These are phyloP conservation scores for Spermophilus dauricus DNA, from an alignment of 2,113 vertebrate species.

Conservation along the genomic window DNA sequence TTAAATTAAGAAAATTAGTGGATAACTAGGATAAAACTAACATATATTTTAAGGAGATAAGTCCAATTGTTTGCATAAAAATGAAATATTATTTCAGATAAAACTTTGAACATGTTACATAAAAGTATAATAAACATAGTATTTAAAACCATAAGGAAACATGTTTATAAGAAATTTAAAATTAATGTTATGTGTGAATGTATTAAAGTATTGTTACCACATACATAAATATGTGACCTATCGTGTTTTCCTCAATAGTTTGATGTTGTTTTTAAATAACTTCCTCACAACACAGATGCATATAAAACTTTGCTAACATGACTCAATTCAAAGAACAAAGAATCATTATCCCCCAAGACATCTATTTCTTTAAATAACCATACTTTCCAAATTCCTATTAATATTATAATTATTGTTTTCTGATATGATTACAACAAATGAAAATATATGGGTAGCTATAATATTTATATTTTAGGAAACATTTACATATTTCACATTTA, in stretches of 20 bases:
- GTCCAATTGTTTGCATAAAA: background rate
- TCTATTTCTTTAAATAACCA: background rate
- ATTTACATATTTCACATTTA: background rate
- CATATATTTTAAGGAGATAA: background rate
- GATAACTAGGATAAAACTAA: background rate
- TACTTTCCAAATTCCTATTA: background rate
- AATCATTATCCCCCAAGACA: background rate
- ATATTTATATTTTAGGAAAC: background rate
- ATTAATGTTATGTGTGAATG: background rate
- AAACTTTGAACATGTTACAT: background rate
- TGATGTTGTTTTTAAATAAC: background rate
- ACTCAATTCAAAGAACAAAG: background rate
- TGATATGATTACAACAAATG: background rate
- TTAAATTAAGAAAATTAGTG: background rate
- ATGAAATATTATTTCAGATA: background rate
- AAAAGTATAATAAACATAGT: background rate
- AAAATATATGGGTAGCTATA: background rate
- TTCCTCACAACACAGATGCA: background rate
- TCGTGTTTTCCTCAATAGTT: background rate
- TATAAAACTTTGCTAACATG: background rate
- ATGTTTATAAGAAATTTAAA: background rate
- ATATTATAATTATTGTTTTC: background rate
- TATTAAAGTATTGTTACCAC: background rate
- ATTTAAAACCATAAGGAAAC: background rate
- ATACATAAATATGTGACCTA: background rate